These are phyloP conservation scores for Cyanoliseus patagonus DNA, from an alignment of 2,113 vertebrate genomes.

Conservation along the genomic window DNA sequence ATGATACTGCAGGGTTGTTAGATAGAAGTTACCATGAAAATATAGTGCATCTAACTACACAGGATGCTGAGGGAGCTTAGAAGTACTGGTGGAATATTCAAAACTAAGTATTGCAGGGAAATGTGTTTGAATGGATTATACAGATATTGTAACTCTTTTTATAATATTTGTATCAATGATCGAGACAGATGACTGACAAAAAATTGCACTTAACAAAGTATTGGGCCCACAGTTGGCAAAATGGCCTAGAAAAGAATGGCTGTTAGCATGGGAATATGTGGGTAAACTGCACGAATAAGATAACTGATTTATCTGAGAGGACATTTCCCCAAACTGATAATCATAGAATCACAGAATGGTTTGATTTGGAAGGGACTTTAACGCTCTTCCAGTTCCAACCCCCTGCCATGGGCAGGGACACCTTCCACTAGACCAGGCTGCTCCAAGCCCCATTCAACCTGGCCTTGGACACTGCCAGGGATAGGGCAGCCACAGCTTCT, in stretches of 20 bases:
- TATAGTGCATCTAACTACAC: not conserved
- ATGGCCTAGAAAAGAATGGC: fast-evolving
- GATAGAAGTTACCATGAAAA: not conserved
- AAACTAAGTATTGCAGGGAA: not conserved
- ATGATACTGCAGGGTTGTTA: not conserved
- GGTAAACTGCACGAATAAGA: not conserved
- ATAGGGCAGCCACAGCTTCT: not conserved
- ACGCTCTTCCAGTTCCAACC: not conserved
- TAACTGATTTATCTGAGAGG: not conserved
- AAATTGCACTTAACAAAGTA: not conserved
- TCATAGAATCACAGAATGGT: not conserved
- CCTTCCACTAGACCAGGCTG: not conserved
- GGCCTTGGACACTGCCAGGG: not conserved
- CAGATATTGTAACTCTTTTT: not conserved
- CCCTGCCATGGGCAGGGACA: not conserved
- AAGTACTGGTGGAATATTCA: not conserved
- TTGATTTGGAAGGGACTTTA: not conserved
- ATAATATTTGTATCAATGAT: not conserved
- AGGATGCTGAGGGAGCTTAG: not conserved
- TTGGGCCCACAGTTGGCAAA: not conserved
- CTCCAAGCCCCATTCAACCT: not conserved
- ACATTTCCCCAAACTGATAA: not conserved
- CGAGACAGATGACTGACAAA: not conserved
- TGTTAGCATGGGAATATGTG: not conserved
- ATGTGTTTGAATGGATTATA: not conserved